A percentile compares a stretch with the other conserved stretches of the same genome.
phyloP scores from a whole-genome alignment of 2,797 vertebrate species.

The Enteromius unitaeniatus region DNA sequence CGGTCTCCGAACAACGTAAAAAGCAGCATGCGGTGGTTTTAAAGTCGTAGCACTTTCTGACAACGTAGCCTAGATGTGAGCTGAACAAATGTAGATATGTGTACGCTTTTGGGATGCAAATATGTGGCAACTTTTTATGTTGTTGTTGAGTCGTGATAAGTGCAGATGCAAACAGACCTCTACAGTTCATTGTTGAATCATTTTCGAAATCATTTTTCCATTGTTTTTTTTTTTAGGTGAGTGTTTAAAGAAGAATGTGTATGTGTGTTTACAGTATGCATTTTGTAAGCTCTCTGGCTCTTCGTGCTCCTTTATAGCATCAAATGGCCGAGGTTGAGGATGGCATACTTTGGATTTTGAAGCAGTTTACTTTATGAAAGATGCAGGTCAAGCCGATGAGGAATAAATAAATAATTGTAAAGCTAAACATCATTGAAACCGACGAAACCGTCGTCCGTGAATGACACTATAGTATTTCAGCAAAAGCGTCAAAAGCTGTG shows the following conservation, averaged over 20 bases:
- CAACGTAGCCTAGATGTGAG: constrained; percentile 52
- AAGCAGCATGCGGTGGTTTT: constrained; percentile 16
- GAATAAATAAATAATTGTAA: not conserved
- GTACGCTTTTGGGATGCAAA: constrained; percentile 44
- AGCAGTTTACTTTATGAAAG: constrained; percentile 58
- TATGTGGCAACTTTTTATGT: constrained; percentile 35
- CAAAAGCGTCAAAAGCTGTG: constrained; percentile 11
- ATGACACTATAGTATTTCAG: constrained; percentile 17
- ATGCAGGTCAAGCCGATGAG: constrained; percentile 39
- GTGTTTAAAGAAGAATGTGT: constrained; percentile 49
- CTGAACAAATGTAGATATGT: constrained; percentile 51
- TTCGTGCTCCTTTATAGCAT: constrained; percentile 33
- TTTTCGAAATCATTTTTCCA: not conserved
- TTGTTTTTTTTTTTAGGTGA: constrained; percentile 8
- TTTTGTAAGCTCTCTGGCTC: constrained; percentile 41
- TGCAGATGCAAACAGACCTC: constrained; percentile 32
- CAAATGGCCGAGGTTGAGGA: constrained; percentile 29
- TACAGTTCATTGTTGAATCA: constrained; percentile 42
- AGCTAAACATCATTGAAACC: constrained; percentile 2
- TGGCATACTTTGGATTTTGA: constrained; percentile 50
- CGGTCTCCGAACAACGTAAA: constrained; percentile 2
- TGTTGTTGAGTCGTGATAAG: constrained; percentile 20
- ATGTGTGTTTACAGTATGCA: constrained; percentile 39
- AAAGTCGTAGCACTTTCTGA: constrained; percentile 57
- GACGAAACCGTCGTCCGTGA: constrained; percentile 29